phyloP scores from a whole-genome alignment of 2,888 invertebrate genomes.

The Elysia crispata region DNA sequence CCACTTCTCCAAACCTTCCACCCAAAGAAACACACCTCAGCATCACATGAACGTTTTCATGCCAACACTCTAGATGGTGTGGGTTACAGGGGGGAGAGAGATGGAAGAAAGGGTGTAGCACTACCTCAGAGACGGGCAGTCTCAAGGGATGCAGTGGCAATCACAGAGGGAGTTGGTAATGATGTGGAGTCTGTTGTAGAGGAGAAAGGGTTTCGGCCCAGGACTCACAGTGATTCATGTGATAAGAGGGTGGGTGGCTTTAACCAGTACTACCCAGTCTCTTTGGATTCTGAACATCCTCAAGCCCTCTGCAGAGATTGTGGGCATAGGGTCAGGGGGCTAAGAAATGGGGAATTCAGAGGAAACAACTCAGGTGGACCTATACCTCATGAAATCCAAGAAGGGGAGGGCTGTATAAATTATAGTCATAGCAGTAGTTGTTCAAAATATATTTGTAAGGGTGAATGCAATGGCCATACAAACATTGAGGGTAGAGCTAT shows the following conservation, averaged over 20 bases:
- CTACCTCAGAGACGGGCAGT: background rate
- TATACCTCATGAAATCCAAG: too few relatives aligned
- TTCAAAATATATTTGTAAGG: background rate
- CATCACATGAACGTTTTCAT: too few relatives aligned
- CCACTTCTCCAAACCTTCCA: conserved; percentile 46
- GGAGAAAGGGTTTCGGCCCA: background rate
- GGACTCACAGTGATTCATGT: conserved; percentile 45
- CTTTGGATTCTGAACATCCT: background rate
- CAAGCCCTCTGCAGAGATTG: conserved; percentile 10
- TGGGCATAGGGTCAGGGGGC: background rate
- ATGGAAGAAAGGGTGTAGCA: too few relatives aligned
- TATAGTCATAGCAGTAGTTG: conserved; percentile 4
- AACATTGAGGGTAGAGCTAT: background rate
- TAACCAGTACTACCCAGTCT: background rate
- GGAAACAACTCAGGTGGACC: too few relatives aligned
- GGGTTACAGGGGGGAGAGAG: too few relatives aligned
- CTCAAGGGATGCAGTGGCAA: background rate
- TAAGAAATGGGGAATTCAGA: too few relatives aligned
- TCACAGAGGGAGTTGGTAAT: conserved; percentile 25
- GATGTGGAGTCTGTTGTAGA: background rate
- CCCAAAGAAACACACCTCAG: conserved; percentile 27
- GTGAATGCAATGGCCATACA: too few relatives aligned
- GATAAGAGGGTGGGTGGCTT: conserved; percentile 43
- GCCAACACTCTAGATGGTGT: conserved; percentile 6
- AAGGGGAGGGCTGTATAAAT: background rate